Evolutionary conservation across 2,113 vertebrate genomes (phyloP), one percentile per base, ranked within the genome.

Genomic region (Holacanthus passer): DNA sequence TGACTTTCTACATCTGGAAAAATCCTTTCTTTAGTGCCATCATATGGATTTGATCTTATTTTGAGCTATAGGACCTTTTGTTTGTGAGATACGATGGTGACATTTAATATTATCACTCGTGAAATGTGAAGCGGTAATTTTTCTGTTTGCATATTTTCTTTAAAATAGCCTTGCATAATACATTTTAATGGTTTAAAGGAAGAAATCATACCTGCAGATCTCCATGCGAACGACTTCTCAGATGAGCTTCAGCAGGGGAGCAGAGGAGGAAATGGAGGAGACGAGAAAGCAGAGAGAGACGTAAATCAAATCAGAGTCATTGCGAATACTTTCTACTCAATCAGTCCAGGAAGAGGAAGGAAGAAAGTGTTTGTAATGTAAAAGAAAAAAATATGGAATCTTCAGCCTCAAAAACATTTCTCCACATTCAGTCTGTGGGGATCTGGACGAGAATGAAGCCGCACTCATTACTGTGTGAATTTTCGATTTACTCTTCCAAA

Each of bases 161-260:
- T 3, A 50, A 55, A 50, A 48, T 8, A 41, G 3, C 58, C n/a
- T 50, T 67, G 3, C 0, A 52, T 22, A 9, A 72, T 10, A 16
- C 41, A 39, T 7, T 3, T 13, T 5, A 56, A 63, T 58, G 31
- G 5, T 70, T 22, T 32, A 56, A 85, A 62, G 24, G 5, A 5
- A 32, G 58, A 32, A 73, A 32, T n/a, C 37, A 56, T 98, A 99
- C 98, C 98, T 97, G 97, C 93, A 41, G 97, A 96, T 96, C 97
- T 97, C 98, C 98, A 99, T 87, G 97, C 97, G 94, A 98, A 98
- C 72, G 98, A 99, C 94, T 99, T 99, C 95, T 99, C 98, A 81
- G 98, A 99, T 66, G 98, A 99, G 94, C 97, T 99, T 93, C 12
- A 86, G 89, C 84, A 91, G 92, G 80, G 50, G 90, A 89, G 24